Evolutionary conservation across 2,888 invertebrate species (phyloP), one percentile per base, ranked within the genome.

Genomic region (Pheosia gnoma): DNA sequence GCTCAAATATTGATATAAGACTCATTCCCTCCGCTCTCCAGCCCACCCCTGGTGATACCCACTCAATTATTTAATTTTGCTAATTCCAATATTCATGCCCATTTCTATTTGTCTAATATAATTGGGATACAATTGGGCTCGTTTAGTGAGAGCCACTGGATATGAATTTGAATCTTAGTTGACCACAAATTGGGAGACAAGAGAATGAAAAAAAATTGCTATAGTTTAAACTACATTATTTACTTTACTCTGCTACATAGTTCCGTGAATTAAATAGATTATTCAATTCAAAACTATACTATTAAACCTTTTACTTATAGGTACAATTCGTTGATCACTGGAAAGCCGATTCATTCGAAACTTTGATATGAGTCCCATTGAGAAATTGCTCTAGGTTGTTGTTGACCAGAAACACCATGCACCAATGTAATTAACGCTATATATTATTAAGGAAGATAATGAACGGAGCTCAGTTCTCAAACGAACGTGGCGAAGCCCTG

Each of bases 1-100:
- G 79, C 80, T 89, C 83, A 84, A 90, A 90, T 90, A 91, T 91
- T 91, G 86, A 88, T 87, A 82, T 83, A 85, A 74, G 79, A 74
- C 73, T 71, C 65, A 66, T 59, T 70, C 62, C 59, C 66, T 61
- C 61, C 64, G 57, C 66, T 52, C 59, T 58, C 55, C 59, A 66
- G 58, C 62, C 66, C 66, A 60, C 69, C 65, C 65, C 63, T 59
- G 25, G 54, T 63, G 67, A 74, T 74, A 66, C 59, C 59, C 54
- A 70, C 68, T 79, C 63, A 78, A 79, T 77, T 77, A 78, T 78
- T 77, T 64, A 71, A 75, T 75, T 76, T 72, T 67, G 72, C 67
- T 65, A 72, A 76, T 68, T 60, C 43, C 25, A 54, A 57, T 62
- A 69, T 63, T 67, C 62, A 56, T 71, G 60, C 53, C 67, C 63